Base-by-base conservation (phyloP, 2,113 vertebrate species). In the Mastomys coucha region DNA sequence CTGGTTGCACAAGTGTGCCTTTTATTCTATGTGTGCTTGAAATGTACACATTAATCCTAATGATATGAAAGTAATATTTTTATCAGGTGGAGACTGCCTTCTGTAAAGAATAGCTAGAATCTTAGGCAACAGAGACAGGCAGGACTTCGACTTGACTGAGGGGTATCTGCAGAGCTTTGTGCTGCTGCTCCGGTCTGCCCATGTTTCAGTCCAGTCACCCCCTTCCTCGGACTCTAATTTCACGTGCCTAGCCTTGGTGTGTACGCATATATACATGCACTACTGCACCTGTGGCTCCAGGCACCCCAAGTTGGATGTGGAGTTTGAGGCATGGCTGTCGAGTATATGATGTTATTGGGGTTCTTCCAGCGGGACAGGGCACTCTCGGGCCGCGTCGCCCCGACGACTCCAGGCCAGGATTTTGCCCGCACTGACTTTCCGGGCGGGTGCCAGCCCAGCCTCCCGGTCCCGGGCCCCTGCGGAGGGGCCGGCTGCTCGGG, bases 381-480 rank as follows among this genome's bases (percentile, higher is more conserved):
- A 36, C 24, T 67, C 93, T 96, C 86, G 36, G 86, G 69, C 93
- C 69, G 26, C 69, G 77, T 82, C 16, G 36, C 73, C 96, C 60
- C 31, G 28, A 22, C 0, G 2, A 97, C 72, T 99, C 99, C 99
- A 98, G 97, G 97, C 99, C 99, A 96, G 99, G 98, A 98, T 98
- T 99, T 99, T 98, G 91, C 98, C 98, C 93, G 98, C 91, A 91
- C 98, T 98, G 96, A 94, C 97, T 98, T 96, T 97, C 94, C 94
- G 58, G 97, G 97, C 91, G 33, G 92, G 92, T 97, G 97, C 97
- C 97, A 96, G 96, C 92, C 95, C 67, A 33, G 97, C 96, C 97
- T 97, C 91, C 93, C 12, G 85, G 96, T 94, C 95, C 96, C 97
- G 51, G 94, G 97, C 98, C 98, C 98, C 97, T 60, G 96, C 42